Percentiles rank a stretch among this genome's conserved stretches.
Conservation (phyloP, 2,888 invertebrate species). For the Epinotia ramella region DNA sequence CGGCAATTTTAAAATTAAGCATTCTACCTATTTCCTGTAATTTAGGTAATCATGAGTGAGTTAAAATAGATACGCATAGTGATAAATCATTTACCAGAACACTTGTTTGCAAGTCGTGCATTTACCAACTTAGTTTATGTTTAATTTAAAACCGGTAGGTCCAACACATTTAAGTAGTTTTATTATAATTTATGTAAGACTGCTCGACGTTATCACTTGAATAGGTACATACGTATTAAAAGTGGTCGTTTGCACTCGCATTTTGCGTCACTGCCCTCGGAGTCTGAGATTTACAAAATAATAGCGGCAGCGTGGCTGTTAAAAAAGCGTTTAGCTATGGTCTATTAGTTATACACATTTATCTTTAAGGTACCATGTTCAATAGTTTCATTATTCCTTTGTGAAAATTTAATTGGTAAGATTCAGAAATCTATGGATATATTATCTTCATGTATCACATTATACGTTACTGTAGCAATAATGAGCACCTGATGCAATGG, state of each 20-base stretch:
- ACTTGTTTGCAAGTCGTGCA: background rate
- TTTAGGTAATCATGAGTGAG: background rate
- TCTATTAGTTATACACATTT: background rate
- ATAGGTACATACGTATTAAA: background rate
- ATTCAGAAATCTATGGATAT: background rate
- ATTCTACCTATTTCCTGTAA: background rate
- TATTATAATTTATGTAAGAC: constrained; percentile 8
- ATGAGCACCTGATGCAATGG: constrained; percentile 41
- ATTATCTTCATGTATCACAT: background rate
- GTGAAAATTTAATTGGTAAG: constrained; percentile 2
- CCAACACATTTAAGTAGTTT: background rate
- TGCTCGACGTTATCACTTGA: background rate
- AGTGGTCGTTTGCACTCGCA: constrained; percentile 10
- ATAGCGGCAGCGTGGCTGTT: constrained; percentile 7
- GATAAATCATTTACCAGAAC: constrained; percentile 15
- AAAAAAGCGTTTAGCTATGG: background rate
- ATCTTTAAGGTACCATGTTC: background rate
- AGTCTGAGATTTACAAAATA: constrained; percentile 5
- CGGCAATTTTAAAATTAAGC: background rate
- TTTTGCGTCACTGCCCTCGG: background rate
- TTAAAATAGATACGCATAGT: constrained; percentile 4
- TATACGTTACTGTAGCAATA: constrained; percentile 23
- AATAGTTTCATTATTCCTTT: background rate
- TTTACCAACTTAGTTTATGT: constrained; percentile 22
- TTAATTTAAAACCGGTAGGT: background rate